Percentiles rank a stretch among this genome's conserved stretches.
These are phyloP conservation scores for Tauraco hartlaubi DNA, from an alignment of 2,797 vertebrate species.

Conservation along the genomic window DNA sequence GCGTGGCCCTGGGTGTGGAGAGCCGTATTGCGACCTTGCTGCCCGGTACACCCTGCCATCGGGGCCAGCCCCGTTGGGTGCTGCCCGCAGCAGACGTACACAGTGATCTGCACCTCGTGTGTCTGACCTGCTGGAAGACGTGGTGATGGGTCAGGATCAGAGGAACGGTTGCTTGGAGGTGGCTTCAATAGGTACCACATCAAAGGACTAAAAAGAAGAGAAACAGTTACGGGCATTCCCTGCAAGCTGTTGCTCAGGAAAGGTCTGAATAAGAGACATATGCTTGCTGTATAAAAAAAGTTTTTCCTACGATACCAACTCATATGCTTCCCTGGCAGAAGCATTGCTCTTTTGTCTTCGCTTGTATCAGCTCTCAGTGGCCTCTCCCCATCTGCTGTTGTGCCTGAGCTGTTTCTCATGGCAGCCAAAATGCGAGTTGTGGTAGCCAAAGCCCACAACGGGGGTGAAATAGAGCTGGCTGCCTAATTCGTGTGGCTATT, in stretches of 20 bases:
- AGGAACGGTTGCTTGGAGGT: not conserved
- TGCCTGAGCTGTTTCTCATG: not conserved
- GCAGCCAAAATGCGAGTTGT: not conserved
- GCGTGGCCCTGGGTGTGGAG: not conserved
- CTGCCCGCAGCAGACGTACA: not conserved
- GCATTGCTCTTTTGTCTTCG: not conserved
- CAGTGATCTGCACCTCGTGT: not conserved
- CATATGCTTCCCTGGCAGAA: not conserved
- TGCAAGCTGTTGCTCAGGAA: not conserved
- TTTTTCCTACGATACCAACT: not conserved
- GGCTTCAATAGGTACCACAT: not conserved
- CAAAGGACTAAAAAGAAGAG: not conserved
- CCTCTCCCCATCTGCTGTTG: not conserved
- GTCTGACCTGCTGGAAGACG: fast-evolving
- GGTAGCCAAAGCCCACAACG: not conserved
- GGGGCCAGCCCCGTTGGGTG: not conserved
- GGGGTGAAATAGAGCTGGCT: not conserved
- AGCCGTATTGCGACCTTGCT: not conserved
- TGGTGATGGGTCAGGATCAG: not conserved
- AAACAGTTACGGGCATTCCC: not conserved
- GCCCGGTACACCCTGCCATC: not conserved
- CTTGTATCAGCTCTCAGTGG: not conserved
- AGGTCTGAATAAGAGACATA: not conserved
- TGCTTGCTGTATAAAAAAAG: not conserved
- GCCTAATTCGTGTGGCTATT: not conserved